Base-by-base conservation (phyloP, 2,888 invertebrate genomes). In the Coleophora flavipennella region DNA sequence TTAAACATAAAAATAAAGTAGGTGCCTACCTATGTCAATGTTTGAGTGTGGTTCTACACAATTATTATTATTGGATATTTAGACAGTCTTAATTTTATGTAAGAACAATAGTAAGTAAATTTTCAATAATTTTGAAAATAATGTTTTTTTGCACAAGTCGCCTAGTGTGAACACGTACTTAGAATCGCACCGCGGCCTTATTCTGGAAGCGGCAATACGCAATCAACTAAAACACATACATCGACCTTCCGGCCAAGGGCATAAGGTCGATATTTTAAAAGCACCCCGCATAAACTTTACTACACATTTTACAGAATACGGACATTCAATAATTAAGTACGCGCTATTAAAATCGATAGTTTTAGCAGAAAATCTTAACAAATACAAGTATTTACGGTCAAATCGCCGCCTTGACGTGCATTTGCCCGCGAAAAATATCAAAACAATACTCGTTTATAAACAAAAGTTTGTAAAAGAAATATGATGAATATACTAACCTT, bases 271-370 rank as follows among this genome's bases (percentile, higher is more conserved):
- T 45, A 60, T 57, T 72, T 39, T 53, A 49, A 51, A 54, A 57
- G 43, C 49, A 51, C 41, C 40, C 41, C 40, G 42, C 28, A 43
- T 48, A 41, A 42, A 39, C 39, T 44, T 45, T 58, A 50, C 55
- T 57, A 69, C 53, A 50, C 61, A 49, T 68, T 65, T 60, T 62
- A 42, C 60, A 68, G 78, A 80, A 75, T 80, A 78, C 49, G 51
- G 49, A 59, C 51, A 49, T 43, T 13, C 38, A 51, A 62, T 73
- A 70, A 69, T 67, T 63, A 65, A 59, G 61, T 53, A 54, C 47
- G 43, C 50, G 49, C 41, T 49, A 53, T 53, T 47, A 61, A 57
- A 60, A 56, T 55, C 49, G 39, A 49, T 51, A 35, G 28, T 31
- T 31, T 2, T 25, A 13, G n/a, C 32, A 13, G 3, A 13, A 13